A percentile compares a stretch with the other conserved stretches of the same genome.
Conservation (phyloP, 2,797 vertebrate genomes). For the Austrolebias charrua region DNA sequence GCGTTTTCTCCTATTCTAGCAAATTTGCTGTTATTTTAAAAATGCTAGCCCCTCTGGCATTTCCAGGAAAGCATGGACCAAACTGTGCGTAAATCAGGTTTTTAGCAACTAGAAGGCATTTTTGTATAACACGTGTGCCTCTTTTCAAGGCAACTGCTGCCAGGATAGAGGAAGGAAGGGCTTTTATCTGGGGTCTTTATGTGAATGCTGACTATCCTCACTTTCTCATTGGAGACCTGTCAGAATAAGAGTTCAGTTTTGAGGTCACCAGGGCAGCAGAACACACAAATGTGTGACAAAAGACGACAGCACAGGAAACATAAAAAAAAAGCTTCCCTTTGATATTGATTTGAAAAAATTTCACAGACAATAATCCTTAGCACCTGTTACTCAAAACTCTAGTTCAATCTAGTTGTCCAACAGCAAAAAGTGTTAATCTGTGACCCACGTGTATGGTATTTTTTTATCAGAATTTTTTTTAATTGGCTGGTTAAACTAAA, state of each 20-base stretch:
- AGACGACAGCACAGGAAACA: conserved; percentile 52
- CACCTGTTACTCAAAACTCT: conserved; percentile 35
- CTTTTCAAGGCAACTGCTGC: conserved; percentile 60
- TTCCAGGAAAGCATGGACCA: conserved; percentile 59
- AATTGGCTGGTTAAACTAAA: background rate
- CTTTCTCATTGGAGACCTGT: conserved; percentile 52
- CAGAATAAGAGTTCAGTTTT: conserved; percentile 32
- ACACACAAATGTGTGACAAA: conserved; percentile 20
- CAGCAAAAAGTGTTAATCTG: background rate
- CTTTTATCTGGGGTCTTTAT: conserved; percentile 52
- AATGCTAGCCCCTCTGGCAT: conserved; percentile 56
- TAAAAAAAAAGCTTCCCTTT: conserved; percentile 45
- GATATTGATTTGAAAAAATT: conserved; percentile 23
- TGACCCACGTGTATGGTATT: background rate
- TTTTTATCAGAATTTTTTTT: background rate
- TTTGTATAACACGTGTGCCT: conserved; percentile 38
- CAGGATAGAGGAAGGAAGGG: conserved; percentile 70
- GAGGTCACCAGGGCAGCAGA: conserved; percentile 43
- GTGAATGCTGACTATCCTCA: conserved; percentile 36
- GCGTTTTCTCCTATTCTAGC: conserved; percentile 61
- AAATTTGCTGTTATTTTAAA: conserved; percentile 62
- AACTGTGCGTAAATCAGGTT: conserved; percentile 42
- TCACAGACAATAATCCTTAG: conserved; percentile 11
- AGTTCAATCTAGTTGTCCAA: background rate
- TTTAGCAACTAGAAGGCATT: conserved; percentile 37